phyloP scores from a whole-genome alignment of 1,140 invertebrate species.

The Laupala kohalensis region DNA sequence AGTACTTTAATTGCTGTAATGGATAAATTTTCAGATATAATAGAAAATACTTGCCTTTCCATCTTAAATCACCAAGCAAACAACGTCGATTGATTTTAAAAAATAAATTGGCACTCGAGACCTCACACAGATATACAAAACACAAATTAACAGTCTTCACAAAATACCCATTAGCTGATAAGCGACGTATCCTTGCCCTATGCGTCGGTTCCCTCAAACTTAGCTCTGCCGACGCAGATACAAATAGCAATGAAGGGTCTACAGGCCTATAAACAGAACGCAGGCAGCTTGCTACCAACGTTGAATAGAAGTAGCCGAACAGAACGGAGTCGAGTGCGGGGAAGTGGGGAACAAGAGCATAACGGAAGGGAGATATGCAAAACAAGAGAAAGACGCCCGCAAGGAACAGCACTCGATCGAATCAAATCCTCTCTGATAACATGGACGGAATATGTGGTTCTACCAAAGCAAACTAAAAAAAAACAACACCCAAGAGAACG shows the following conservation, averaged over 20 bases:
- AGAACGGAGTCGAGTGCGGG: background rate
- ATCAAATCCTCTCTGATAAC: no score
- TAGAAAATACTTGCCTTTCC: no score
- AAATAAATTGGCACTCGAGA: no score
- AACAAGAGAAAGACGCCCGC: background rate
- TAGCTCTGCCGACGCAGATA: background rate
- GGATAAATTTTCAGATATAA: no score
- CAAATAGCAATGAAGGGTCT: background rate
- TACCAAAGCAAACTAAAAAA: no score
- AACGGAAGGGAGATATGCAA: background rate
- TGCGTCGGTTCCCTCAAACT: background rate
- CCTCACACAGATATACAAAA: no score
- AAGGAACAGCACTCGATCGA: background rate
- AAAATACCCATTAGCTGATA: background rate
- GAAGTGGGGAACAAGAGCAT: background rate
- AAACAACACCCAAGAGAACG: no score
- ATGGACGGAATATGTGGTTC: no score
- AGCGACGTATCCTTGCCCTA: background rate
- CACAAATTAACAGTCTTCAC: no score
- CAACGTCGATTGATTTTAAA: no score
- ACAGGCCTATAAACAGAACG: background rate
- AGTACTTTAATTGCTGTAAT: no score
- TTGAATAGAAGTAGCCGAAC: background rate
- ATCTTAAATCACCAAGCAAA: no score
- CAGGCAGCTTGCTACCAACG: background rate